A percentile compares a stretch with the other conserved stretches of the same genome.
phyloP scores from a whole-genome alignment of 2,888 invertebrate species.

The Sminthurides aquaticus region DNA sequence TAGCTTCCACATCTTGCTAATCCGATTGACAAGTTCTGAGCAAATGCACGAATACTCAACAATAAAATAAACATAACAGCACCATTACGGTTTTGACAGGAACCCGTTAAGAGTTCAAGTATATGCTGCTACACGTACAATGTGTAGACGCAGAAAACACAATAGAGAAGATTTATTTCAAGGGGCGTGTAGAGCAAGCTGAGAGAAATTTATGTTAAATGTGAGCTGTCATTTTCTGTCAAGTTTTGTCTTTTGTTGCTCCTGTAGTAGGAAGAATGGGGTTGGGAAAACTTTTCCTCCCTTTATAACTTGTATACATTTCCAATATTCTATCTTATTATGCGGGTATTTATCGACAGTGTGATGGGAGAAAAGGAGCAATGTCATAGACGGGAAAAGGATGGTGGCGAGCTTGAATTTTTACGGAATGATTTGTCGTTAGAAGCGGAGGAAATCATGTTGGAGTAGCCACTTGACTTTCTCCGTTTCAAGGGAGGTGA shows the following conservation, averaged over 20 bases:
- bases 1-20: too few relatives aligned
- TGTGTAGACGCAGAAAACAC: background rate
- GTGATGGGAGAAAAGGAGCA: background rate
- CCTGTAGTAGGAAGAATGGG: background rate
- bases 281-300: background rate
- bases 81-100: too few relatives aligned
- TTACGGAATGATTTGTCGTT: background rate
- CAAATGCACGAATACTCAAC: too few relatives aligned
- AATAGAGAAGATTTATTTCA: background rate
- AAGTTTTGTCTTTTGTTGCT: background rate
- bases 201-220: background rate
- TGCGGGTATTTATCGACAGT: too few relatives aligned
- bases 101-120: background rate
- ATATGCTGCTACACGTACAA: background rate
- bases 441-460: background rate
- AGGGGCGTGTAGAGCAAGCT: background rate
- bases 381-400: background rate
- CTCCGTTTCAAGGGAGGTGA: background rate
- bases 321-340: background rate
- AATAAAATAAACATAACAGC: too few relatives aligned
- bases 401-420: background rate
- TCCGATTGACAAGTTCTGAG: too few relatives aligned
- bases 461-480: background rate
- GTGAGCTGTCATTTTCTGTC: background rate
- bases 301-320: background rate